Conservation (phyloP, 2,113 vertebrate genomes). For the Paradoxurus hermaphroditus region DNA sequence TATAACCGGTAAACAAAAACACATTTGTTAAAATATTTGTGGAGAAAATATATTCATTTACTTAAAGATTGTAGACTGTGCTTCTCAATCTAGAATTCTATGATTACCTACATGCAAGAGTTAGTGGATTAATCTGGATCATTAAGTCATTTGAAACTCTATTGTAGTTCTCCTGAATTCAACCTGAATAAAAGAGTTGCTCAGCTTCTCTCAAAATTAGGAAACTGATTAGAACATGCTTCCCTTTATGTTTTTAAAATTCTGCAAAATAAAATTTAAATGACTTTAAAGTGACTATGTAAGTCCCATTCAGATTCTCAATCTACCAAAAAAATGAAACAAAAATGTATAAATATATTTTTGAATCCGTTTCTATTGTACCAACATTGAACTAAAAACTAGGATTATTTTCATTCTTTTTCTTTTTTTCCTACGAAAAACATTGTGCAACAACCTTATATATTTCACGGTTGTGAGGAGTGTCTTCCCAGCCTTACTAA, state of each 20-base stretch:
- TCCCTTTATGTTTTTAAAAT: neutral
- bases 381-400: neutral
- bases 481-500: neutral
- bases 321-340: neutral
- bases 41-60: neutral
- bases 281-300: neutral
- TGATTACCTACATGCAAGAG: neutral
- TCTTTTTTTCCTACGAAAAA: neutral
- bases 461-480: neutral
- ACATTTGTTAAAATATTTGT: neutral
- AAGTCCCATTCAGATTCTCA: neutral
- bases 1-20: neutral
- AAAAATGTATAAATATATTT: neutral
- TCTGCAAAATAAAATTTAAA: neutral
- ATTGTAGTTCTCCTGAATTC: neutral
- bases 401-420: neutral
- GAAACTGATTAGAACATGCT: neutral
- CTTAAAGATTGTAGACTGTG: neutral
- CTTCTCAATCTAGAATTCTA: neutral
- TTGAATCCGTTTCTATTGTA: neutral
- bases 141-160: neutral
- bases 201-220: neutral
- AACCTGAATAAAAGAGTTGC: neutral
- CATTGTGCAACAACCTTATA: neutral
- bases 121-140: neutral